These are phyloP conservation scores for Pterostichus madidus DNA, from an alignment of 2,888 invertebrate species.

Conservation along the genomic window DNA sequence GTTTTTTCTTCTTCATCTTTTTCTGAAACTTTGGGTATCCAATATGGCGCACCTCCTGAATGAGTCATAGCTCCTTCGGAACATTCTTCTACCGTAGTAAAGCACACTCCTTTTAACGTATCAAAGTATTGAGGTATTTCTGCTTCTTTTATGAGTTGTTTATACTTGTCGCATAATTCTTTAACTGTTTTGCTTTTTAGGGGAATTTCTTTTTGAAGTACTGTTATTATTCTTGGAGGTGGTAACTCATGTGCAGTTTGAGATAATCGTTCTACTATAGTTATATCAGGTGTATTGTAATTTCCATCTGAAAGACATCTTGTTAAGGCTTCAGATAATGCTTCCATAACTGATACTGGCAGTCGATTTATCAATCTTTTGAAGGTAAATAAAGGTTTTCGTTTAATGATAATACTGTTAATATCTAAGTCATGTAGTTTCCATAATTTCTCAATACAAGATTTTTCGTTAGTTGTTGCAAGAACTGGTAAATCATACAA, in stretches of 20 bases:
- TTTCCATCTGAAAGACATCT: not conserved
- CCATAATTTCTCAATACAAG: slow-evolving; percentile 34
- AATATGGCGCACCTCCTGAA: not conserved
- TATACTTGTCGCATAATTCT: slow-evolving; percentile 2
- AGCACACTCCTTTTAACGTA: not conserved
- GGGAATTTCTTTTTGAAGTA: not conserved
- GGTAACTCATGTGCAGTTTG: slow-evolving; percentile 3
- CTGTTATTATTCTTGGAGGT: not conserved
- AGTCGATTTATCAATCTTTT: slow-evolving; percentile 35
- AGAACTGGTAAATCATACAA: slow-evolving; percentile 53
- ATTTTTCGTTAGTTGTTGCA: slow-evolving; percentile 38
- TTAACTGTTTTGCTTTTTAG: slow-evolving; percentile 28
- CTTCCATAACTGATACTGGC: not conserved
- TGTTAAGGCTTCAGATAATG: not conserved
- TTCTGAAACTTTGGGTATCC: not conserved
- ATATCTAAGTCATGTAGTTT: slow-evolving; percentile 44
- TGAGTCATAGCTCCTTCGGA: slow-evolving; percentile 14
- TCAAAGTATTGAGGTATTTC: slow-evolving; percentile 49
- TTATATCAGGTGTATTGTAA: slow-evolving; percentile 1
- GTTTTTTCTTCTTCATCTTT: not conserved
- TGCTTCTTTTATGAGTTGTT: slow-evolving; percentile 2
- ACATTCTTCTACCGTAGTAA: slow-evolving; percentile 28
- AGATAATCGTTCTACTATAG: not conserved
- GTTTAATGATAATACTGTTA: slow-evolving; percentile 35
- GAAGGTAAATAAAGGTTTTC: slow-evolving; percentile 9